These are phyloP conservation scores for Hyposoter dolosus DNA, from an alignment of 2,888 invertebrate species.

Conservation along the genomic window DNA sequence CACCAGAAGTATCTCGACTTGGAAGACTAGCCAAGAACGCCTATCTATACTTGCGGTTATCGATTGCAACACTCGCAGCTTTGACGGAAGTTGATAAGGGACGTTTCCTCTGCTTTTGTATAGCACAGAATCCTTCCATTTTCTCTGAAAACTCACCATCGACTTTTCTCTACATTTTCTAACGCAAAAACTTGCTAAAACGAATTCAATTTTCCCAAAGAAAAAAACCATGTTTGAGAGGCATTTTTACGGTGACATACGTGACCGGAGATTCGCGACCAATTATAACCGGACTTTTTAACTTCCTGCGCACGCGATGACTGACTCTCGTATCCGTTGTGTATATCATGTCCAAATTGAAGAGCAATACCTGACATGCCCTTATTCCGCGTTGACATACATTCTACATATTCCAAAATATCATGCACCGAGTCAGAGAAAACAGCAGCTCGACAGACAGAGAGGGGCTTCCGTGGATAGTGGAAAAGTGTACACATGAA, in stretches of 20 bases:
- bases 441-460: slow-evolving; percentile 5
- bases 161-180: background rate
- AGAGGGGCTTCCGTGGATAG: slow-evolving; percentile 39
- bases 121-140: background rate
- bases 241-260: background rate
- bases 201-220: background rate
- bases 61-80: slow-evolving; percentile 27
- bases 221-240: background rate
- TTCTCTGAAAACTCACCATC: background rate
- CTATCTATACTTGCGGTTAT: slow-evolving; percentile 19
- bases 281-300: background rate
- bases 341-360: background rate
- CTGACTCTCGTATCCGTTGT: background rate
- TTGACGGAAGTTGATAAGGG: background rate
- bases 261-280: background rate
- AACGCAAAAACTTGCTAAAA: background rate
- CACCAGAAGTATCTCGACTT: slow-evolving; percentile 47
- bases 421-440: slow-evolving; percentile 12
- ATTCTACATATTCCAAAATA: slow-evolving; percentile 23
- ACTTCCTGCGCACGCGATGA: background rate
- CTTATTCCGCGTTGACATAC: slow-evolving; percentile 20
- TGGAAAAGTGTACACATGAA: slow-evolving; percentile 57
- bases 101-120: background rate
- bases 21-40: slow-evolving; percentile 40
- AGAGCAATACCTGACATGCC: background rate